phyloP scores from a whole-genome alignment of 1,140 invertebrate genomes.

The Aphelinus certus region DNA sequence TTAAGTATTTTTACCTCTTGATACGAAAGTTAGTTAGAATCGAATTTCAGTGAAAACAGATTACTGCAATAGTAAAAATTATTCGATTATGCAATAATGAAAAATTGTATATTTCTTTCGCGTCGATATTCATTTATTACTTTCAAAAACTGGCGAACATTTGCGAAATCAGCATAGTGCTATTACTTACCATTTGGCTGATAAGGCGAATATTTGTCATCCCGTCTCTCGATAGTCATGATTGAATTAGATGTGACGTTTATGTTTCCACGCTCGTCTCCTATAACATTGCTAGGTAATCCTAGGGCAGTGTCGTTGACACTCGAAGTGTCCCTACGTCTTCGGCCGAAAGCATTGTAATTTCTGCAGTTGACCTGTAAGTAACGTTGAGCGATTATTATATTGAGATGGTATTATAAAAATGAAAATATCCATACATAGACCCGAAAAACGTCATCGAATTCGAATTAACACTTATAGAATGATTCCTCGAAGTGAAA shows the following conservation, averaged over 20 bases:
- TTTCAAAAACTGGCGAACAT: not conserved
- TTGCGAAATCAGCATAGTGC: not conserved
- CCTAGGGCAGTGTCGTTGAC: slow-evolving; percentile 69
- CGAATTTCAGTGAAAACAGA: no score
- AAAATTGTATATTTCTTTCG: no score
- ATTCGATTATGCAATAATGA: no score
- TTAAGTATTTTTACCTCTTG: no score
- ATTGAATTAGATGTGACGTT: slow-evolving; percentile 92
- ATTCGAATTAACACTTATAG: no score
- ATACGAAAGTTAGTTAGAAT: no score
- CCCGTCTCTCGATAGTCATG: slow-evolving; percentile 85
- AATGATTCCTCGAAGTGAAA: no score
- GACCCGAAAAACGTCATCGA: no score
- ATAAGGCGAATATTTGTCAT: slow-evolving; percentile 69
- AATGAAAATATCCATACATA: no score
- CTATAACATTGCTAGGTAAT: slow-evolving; percentile 59
- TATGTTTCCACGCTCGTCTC: slow-evolving; percentile 87
- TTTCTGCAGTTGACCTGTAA: slow-evolving; percentile 88
- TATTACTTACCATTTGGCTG: slow-evolving; percentile 73
- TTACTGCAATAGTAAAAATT: no score
- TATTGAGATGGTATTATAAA: no score
- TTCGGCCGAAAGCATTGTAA: slow-evolving; percentile 86
- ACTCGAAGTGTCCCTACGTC: slow-evolving; percentile 75
- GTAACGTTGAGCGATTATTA: not conserved
- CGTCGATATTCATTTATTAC: slow-evolving; percentile 3